Conservation (phyloP, 2,797 vertebrate genomes). For the Molossus alvarezi region DNA sequence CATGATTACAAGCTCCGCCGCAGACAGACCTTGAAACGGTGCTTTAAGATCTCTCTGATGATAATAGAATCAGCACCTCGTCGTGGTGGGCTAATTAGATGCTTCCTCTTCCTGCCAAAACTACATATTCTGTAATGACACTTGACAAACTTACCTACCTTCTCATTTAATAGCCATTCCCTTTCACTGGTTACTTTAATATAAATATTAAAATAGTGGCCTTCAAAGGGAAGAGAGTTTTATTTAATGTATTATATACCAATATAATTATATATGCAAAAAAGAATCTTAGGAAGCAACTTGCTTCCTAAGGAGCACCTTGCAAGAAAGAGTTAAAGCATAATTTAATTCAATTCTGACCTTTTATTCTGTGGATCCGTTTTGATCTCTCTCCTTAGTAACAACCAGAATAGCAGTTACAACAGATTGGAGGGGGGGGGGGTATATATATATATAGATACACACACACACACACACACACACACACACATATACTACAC, state of each 20-base stretch:
- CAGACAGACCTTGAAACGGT: neutral
- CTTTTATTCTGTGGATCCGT: neutral
- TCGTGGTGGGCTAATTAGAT: constrained; percentile 11
- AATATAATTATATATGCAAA: constrained; percentile 43
- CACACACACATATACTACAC: neutral
- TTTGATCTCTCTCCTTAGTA: constrained; percentile 27
- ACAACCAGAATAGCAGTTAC: neutral
- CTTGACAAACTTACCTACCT: neutral
- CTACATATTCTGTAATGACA: neutral
- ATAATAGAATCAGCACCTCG: constrained; percentile 31
- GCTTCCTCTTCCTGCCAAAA: neutral
- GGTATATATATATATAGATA: neutral
- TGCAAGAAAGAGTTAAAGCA: constrained; percentile 43
- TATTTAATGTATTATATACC: constrained; percentile 45
- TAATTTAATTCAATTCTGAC: constrained; percentile 39
- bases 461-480: neutral
- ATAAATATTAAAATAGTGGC: neutral
- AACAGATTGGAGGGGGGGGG: neutral
- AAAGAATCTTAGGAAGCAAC: constrained; percentile 38
- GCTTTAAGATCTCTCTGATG: neutral
- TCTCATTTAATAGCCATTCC: neutral
- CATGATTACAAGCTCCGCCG: neutral
- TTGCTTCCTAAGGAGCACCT: constrained; percentile 57
- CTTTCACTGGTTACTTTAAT: constrained; percentile 35
- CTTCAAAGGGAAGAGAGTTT: constrained; percentile 47